Base-by-base conservation (phyloP, 2,888 invertebrate species). In the Cephus sareptanus region DNA sequence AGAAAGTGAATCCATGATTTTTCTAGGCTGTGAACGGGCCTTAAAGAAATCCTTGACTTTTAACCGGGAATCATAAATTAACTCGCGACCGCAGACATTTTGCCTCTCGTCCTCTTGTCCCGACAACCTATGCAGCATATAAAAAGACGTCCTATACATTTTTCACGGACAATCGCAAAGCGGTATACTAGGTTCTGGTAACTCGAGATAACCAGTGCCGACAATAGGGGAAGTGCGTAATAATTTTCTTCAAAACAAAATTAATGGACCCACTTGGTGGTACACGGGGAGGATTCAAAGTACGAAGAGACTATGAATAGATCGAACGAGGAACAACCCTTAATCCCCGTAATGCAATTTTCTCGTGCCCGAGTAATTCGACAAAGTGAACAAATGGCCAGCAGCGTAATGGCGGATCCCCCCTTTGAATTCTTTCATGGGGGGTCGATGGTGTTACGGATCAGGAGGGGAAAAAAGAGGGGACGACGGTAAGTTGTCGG, bases 51-150 rank as follows among this genome's bases (percentile, higher is more conserved):
- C 85, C 84, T 85, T 85, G 85, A 85, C 84, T 85, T 85, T 85
- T 83, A 81, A 79, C 82, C 81, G 81, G 79, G 81, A 82, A 81
- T 83, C 83, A 82, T 85, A 85, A 85, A 85, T 85, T 85, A 81
- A 75, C 81, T 80, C 76, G 82, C 78, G 79, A 82, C 80, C 80
- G 81, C 80, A 80, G 79, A 81, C 83, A 79, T 80, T 84, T 84
- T 81, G 83, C 77, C 30, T 71, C 34, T 23, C 71, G 31, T 33
- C 71, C 31, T 34, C 71, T 56, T 56, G 56, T 23, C 56, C 23
- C 23, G 56, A 9, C 56, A 2, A 23, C 9, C 56, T 2, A 37
- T 37, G 13, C 37, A 4, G 56, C 56, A 23, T 56, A 56, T 1
- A 15, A 9, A 56, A 23, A 56, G 23, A 0, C 23, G 6, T 15